Evolutionary conservation across 1,140 invertebrate species (phyloP).

Genomic region (Galleria mellonella): DNA sequence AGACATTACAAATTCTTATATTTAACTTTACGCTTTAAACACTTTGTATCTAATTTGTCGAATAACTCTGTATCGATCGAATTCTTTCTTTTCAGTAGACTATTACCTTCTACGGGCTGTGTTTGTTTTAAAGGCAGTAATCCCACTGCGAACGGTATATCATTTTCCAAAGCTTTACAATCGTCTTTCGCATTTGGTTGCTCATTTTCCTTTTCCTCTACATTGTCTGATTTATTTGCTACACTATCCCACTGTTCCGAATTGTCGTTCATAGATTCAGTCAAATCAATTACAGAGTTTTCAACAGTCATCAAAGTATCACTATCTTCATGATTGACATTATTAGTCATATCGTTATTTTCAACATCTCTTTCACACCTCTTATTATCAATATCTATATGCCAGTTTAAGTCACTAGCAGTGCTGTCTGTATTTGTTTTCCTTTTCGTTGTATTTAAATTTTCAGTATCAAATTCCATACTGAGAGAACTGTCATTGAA

Average conservation of each 20-base stretch:
- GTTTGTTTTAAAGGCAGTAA: slow-evolving; percentile 49
- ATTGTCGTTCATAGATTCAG: slow-evolving; percentile 12
- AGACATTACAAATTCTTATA: slow-evolving; percentile 42
- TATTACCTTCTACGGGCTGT: slow-evolving; percentile 25
- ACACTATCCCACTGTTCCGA: slow-evolving; percentile 18
- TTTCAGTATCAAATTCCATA: slow-evolving; percentile 19
- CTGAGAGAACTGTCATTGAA: slow-evolving; percentile 17
- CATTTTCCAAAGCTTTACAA: slow-evolving; percentile 28
- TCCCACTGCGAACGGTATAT: slow-evolving; percentile 60
- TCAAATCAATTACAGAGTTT: slow-evolving; percentile 25
- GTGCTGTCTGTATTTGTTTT: slow-evolving; percentile 10
- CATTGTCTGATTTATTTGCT: slow-evolving; percentile 15
- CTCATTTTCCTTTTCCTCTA: slow-evolving; percentile 22
- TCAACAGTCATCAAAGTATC: slow-evolving; percentile 7
- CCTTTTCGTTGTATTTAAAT: slow-evolving; percentile 6
- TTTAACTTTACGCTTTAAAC: slow-evolving; percentile 61
- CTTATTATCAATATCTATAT: slow-evolving; percentile 17
- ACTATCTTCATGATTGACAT: slow-evolving; percentile 8
- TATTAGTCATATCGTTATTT: slow-evolving; percentile 2
- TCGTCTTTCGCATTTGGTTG: slow-evolving; percentile 7
- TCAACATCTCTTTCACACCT: slow-evolving; percentile 7
- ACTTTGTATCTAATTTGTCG: slow-evolving; percentile 43
- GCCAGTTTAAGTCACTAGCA: slow-evolving; percentile 33
- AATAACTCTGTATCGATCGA: slow-evolving; percentile 27
- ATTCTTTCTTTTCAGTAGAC: slow-evolving; percentile 42